Conservation (phyloP, 2,888 invertebrate genomes). For the Drosophila buzzatii region DNA sequence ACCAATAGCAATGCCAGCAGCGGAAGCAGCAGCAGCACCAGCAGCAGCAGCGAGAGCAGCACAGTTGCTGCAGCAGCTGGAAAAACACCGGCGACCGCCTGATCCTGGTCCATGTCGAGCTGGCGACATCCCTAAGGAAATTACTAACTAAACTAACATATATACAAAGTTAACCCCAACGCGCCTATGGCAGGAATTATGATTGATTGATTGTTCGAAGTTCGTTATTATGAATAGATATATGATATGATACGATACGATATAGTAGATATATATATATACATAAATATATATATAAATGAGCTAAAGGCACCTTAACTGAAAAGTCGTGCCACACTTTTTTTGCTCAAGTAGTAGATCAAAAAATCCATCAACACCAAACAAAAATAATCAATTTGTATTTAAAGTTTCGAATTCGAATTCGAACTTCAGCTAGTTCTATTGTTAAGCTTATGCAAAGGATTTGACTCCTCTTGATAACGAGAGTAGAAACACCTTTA, state of each 20-base stretch:
- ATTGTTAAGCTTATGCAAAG: conserved; percentile 34
- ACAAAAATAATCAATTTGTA: conserved; percentile 16
- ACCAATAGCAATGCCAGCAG: conserved; percentile 71
- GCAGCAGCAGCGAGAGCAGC: conserved; percentile 29
- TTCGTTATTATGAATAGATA: conserved; percentile 63
- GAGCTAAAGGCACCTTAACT: conserved; percentile 29
- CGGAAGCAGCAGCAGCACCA: conserved; percentile 33
- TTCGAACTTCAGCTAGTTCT: conserved; percentile 1
- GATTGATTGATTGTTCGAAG: conserved; percentile 69
- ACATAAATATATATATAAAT: conserved; percentile 8
- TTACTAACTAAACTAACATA: conserved; percentile 22
- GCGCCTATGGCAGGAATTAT: conserved; percentile 73
- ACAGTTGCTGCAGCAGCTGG: conserved; percentile 35
- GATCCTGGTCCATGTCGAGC: conserved; percentile 78
- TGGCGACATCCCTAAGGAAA: conserved; percentile 52
- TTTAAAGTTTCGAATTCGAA: conserved; percentile 26
- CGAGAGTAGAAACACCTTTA: neutral
- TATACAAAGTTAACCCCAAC: conserved; percentile 73
- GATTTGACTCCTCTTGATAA: no score
- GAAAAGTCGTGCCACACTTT: conserved; percentile 28
- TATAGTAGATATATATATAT: conserved; percentile 36
- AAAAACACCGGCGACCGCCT: conserved; percentile 78
- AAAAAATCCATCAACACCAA: conserved; percentile 10
- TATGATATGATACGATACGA: conserved; percentile 16
- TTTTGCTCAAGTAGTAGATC: conserved; percentile 58